Conservation (phyloP, 92 coral and sea anemone species). For the Isaurus tuberculatus region DNA sequence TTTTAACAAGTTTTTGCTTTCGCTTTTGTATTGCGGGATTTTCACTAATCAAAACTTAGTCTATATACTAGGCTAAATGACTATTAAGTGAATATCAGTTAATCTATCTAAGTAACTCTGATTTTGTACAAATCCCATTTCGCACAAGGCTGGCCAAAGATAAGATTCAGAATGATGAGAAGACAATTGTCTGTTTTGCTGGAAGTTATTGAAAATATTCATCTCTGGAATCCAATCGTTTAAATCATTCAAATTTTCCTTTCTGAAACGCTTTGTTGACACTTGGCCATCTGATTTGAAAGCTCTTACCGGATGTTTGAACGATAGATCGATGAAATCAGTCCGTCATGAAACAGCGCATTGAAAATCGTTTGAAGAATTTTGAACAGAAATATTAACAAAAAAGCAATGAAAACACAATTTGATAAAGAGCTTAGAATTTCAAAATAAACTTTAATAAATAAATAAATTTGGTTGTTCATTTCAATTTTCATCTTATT, state of each 20-base stretch:
- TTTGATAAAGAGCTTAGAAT: no score
- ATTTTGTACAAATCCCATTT: neutral
- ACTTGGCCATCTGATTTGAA: neutral
- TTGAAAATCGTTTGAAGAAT: neutral
- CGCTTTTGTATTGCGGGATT: neutral
- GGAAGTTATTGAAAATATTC: neutral
- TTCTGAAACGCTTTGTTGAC: neutral
- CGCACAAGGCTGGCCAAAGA: neutral
- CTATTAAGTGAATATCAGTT: neutral
- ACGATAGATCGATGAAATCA: no score
- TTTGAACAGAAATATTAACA: no score
- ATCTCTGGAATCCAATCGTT: neutral
- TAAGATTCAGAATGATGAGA: neutral
- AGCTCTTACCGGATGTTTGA: neutral
- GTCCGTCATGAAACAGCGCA: neutral
- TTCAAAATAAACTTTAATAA: no score
- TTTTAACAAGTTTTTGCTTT: constrained; percentile 6
- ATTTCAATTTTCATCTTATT: no score
- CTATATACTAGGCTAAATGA: neutral
- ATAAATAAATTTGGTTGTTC: no score
- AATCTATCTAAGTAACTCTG: neutral
- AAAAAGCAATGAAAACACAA: no score
- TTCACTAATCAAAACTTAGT: neutral
- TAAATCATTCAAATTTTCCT: neutral
- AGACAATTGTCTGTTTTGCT: neutral